Evolutionary conservation across 2,888 invertebrate genomes (phyloP), one percentile per base, ranked within the genome.

Genomic region (Cheilosia variabilis): DNA sequence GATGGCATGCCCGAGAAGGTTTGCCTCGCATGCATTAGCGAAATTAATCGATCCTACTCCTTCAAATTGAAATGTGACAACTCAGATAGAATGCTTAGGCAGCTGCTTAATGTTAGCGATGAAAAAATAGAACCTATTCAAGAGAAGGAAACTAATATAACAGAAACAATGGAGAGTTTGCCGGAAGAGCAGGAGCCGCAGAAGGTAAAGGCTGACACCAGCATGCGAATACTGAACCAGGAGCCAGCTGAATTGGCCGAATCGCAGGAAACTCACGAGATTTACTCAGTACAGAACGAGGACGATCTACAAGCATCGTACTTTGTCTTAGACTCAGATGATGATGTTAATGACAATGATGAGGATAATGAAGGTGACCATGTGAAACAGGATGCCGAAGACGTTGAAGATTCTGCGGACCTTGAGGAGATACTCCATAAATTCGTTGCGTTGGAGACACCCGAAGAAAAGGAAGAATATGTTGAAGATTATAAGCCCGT

Each of bases 1-100:
- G 93, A 93, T 78, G 91, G 91, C 24, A 78, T 93, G 53, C 93
- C 93, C 2, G 89, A 89, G 15, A 91, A 90, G 63, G 91, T 92
- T 0, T 93, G 93, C 63, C 87, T 91, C 0, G 87, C 88, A 5
- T 93, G 93, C 78, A 90, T 93, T 5, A 90, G 91, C 47, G 91
- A 92, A 80, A 92, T 92, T 3, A 92, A 92, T 88, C 90, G 90
- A 3, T 91, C 92, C 50, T 91, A 89, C 57, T 90, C 91, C 0
- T 93, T 93, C 68, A 93, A 92, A 87, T 89, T 91, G 13, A 92
- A 91, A 79, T 92, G 92, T 60, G 91, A 92, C 66, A 92, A 90
- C 43, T 91, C 92, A 0, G 91, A 91, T 43, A 89, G 89, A 34
- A 91, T 92, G 0, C 87, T 93, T 17, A 89, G 90, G 15, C 91